Base-by-base conservation (phyloP, 23 tunicate species). In the Oikopleura albicans region DNA sequence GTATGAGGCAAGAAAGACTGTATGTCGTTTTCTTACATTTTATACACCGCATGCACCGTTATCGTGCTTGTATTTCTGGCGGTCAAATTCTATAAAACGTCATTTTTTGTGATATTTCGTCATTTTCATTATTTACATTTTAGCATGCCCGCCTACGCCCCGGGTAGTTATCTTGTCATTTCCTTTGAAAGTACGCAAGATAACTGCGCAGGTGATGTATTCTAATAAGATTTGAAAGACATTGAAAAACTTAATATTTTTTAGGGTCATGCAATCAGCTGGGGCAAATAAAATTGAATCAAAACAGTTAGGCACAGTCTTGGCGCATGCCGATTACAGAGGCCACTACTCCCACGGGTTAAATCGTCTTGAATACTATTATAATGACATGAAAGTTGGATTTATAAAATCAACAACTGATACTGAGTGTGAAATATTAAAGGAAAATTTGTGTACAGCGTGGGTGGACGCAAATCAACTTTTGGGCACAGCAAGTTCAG, bases 261-360 rank as follows among this genome's bases (percentile, higher is more conserved):
- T 49, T 8, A 49, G 63, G 63, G 63, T 49, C 16, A 49, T 49
- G 63, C 63, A 49, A 49, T 22, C 16, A 12, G 63, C 63, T 8
- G 63, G 63, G 22, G 63, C 63, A 49, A 49, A 49, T 49, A 22
- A 49, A 49, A 49, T 22, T 12, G 63, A 49, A 49, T 12, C 63
- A 8, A 49, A 8, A 8, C 16, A 49, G 12, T 22, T 49, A 49
- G 63, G 63, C 12, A 49, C 63, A 22, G 63, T 22, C 12, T 22
- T 49, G 16, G 63, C 63, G 12, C 12, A 49, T 66, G 98, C 95
- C 40, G 98, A 94, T 84, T 85, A 90, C 83, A 84, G 98, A 40
- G 94, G 98, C 38, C 98, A 94, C 84, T 94, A 86, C 84, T 89
- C 94, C 76, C 98, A 94, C 84, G 98, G 98, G 1, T 40, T 94